phyloP scores from a whole-genome alignment of 2,113 vertebrate genomes.

The Macaca fascicularis region DNA sequence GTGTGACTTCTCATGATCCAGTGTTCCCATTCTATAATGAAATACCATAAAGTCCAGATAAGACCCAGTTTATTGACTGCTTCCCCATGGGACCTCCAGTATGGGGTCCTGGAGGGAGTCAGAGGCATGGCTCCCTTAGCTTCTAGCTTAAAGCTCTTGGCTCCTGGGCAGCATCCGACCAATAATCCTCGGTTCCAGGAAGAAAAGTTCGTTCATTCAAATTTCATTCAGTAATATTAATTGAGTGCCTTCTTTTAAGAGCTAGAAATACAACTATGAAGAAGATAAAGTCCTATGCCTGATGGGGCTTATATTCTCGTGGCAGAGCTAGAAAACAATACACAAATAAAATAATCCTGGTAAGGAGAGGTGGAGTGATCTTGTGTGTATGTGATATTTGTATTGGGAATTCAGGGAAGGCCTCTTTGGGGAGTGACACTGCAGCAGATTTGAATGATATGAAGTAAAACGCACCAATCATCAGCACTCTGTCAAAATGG shows the following conservation, averaged over 20 bases:
- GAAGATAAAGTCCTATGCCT: background rate
- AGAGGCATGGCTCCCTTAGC: background rate
- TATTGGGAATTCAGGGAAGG: background rate
- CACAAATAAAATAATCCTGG: background rate
- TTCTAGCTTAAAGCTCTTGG: background rate
- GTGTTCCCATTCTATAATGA: background rate
- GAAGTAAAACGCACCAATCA: background rate
- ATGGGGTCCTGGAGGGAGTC: background rate
- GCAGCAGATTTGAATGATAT: background rate
- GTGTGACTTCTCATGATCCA: background rate
- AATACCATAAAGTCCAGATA: background rate
- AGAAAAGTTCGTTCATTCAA: background rate
- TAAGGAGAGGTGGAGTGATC: background rate
- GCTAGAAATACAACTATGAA: background rate
- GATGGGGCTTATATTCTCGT: background rate
- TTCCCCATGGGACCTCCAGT: background rate
- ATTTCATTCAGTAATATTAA: background rate
- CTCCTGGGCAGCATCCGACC: background rate
- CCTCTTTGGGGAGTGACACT: background rate
- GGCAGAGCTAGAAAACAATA: background rate
- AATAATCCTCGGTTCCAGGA: background rate
- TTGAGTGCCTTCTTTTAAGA: background rate
- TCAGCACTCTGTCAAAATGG: too few species aligned
- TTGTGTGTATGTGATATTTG: background rate
- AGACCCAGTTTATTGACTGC: background rate